Evolutionary conservation across 2,113 vertebrate genomes (phyloP).

Genomic region (Sardina pilchardus): DNA sequence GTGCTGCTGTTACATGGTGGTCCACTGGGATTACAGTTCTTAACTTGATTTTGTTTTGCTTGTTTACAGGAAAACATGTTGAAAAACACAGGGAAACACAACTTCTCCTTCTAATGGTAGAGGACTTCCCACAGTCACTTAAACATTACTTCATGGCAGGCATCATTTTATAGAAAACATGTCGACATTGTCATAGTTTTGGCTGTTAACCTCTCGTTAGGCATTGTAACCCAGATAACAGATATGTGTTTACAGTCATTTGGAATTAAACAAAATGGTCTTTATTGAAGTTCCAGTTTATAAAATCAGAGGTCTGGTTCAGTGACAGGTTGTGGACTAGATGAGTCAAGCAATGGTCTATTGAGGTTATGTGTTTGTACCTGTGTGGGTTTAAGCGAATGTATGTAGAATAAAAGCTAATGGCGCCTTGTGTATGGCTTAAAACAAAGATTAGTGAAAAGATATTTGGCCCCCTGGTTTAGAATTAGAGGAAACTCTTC

Average conservation of each 20-base stretch:
- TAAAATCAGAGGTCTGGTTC: constrained; percentile 2
- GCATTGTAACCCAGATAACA: neutral
- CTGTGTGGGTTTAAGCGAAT: constrained; percentile 18
- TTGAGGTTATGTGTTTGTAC: neutral
- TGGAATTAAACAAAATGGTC: constrained; percentile 39
- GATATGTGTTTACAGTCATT: constrained; percentile 1
- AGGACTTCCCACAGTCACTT: neutral
- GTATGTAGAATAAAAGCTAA: neutral
- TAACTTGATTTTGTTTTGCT: too few relatives aligned
- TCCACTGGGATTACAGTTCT: neutral
- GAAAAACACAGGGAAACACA: too few relatives aligned
- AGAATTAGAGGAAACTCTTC: neutral
- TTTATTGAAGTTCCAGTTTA: constrained; percentile 44
- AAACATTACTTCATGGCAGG: neutral
- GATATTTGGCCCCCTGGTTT: neutral
- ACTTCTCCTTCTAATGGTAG: neutral
- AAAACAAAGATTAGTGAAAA: neutral
- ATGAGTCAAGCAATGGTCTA: neutral
- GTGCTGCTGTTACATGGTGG: neutral
- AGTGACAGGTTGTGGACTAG: neutral
- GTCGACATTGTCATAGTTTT: neutral
- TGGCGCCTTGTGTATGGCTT: neutral
- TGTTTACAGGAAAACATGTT: neutral
- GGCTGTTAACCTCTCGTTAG: neutral
- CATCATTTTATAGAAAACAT: neutral